Evolutionary conservation across 2,113 vertebrate species (phyloP).

Genomic region (Okapia johnstoni): DNA sequence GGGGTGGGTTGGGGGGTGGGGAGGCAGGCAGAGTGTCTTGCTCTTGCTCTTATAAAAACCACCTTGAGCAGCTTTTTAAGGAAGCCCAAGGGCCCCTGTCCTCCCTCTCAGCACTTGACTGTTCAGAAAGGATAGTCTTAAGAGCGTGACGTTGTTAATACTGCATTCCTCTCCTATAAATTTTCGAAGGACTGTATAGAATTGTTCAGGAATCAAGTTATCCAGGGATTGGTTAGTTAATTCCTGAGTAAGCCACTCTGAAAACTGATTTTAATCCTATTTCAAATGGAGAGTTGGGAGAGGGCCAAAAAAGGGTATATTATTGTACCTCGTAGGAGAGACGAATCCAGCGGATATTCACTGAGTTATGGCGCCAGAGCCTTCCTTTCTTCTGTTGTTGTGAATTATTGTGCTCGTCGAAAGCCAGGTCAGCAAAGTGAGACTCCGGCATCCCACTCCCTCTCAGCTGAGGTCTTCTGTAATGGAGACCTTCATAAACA

Average conservation of each 20-base stretch:
- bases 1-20: background rate
- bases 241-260: conserved; percentile 45
- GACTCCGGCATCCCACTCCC: background rate
- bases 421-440: conserved; percentile 31
- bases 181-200: background rate
- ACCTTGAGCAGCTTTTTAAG: background rate
- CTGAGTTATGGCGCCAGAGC: conserved; percentile 27
- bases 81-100: background rate
- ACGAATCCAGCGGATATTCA: conserved; percentile 10
- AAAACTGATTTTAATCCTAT: conserved; percentile 52
- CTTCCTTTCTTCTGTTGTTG: conserved; percentile 44
- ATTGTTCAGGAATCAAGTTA: background rate
- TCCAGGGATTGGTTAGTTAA: conserved; percentile 5
- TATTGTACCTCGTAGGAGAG: conserved; percentile 45
- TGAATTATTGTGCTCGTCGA: background rate
- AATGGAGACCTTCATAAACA: background rate
- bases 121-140: background rate
- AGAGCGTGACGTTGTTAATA: background rate
- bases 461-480: background rate
- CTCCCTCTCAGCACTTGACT: background rate
- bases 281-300: conserved; percentile 42
- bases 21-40: background rate
- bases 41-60: background rate
- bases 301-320: conserved; percentile 29
- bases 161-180: background rate